Evolutionary conservation across 2,888 invertebrate genomes (phyloP), one percentile per base, ranked within the genome.

Genomic region (Epistrophella euchroma): DNA sequence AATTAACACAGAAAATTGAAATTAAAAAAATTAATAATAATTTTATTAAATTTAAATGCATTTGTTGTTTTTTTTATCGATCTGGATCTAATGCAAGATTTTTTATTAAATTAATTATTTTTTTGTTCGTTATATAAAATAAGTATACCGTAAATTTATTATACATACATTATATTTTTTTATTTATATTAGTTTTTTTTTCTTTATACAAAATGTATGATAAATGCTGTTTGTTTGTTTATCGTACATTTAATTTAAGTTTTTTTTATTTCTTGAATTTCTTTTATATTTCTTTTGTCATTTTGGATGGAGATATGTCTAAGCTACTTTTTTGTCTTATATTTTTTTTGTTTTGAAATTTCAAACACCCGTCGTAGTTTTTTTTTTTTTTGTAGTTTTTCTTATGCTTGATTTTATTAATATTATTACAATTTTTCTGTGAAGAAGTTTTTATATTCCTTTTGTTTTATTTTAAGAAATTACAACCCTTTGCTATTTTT

Each of bases 221-320:
- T 66, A 66, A 64, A 66, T 66, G 47, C 47, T 47, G 50, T 40
- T 50, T 58, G 28, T 52, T 15, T 56, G 17, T 55, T 60, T 72
- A 56, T 75, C 15, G 47, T 37, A 22, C 55, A 22, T 76, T 64
- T 45, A n/a, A 22, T 52, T 55, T 50, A 19, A 32, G 9, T 32
- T 78, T 75, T 78, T 35, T 45, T 58, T 71, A 70, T 64, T 64
- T 56, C n/a, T 28, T 74, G 68, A 25, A 71, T 25, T 56, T n/a
- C n/a, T n/a, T n/a, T 50, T 64, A 32, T 43, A 70, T 37, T 62
- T 75, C 52, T 56, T 72, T 72, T 15, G 62, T 82, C 40, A 74
- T 78, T 78, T 80, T 85, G 85, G 85, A 85, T 76, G 81, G 83
- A 83, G 79, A 83, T 87, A 87, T 87, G 82, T 87, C 77, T 79